These are phyloP conservation scores for Schizaphis graminum DNA, from an alignment of 2,888 invertebrate species.

Conservation along the genomic window DNA sequence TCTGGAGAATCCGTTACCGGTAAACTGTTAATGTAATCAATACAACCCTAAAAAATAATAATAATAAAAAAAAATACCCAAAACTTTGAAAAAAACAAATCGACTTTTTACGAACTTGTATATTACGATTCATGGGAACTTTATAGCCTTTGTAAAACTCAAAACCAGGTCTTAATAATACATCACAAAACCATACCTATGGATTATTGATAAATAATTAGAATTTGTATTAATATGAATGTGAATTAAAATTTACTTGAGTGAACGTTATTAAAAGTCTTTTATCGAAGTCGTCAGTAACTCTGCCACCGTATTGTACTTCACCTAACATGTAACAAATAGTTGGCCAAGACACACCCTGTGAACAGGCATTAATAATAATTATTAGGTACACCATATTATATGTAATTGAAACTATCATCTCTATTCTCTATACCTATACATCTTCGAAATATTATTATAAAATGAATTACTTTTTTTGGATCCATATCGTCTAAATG, in stretches of 20 bases:
- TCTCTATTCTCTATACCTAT: background rate
- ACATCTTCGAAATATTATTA: background rate
- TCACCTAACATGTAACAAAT: slow-evolving; percentile 98
- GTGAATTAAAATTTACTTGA: slow-evolving; percentile 71
- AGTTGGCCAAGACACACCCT: slow-evolving; percentile 96
- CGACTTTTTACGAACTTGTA: slow-evolving; percentile 72
- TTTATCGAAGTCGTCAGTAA: slow-evolving; percentile 98
- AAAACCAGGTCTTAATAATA: slow-evolving; percentile 87
- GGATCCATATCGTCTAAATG: slow-evolving; percentile 97
- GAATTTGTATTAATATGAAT: background rate
- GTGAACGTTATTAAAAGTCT: slow-evolving; percentile 92
- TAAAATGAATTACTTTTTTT: slow-evolving; percentile 77
- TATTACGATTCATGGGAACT: slow-evolving; percentile 86
- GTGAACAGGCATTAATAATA: slow-evolving; percentile 59
- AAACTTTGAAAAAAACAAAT: background rate
- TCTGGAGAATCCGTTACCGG: slow-evolving; percentile 92
- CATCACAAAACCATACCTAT: slow-evolving; percentile 92
- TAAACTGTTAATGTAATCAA: slow-evolving; percentile 88
- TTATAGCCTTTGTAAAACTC: slow-evolving; percentile 94
- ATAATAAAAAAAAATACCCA: background rate
- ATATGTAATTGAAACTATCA: background rate
- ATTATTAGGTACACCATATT: background rate
- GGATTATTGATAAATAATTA: background rate
- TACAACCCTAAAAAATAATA: slow-evolving; percentile 74
- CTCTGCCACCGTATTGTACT: slow-evolving; percentile 87